Percentiles rank a stretch among this genome's conserved stretches.
These are phyloP conservation scores for Dryas iulia DNA, from an alignment of 1,140 invertebrate genomes.

Conservation along the genomic window DNA sequence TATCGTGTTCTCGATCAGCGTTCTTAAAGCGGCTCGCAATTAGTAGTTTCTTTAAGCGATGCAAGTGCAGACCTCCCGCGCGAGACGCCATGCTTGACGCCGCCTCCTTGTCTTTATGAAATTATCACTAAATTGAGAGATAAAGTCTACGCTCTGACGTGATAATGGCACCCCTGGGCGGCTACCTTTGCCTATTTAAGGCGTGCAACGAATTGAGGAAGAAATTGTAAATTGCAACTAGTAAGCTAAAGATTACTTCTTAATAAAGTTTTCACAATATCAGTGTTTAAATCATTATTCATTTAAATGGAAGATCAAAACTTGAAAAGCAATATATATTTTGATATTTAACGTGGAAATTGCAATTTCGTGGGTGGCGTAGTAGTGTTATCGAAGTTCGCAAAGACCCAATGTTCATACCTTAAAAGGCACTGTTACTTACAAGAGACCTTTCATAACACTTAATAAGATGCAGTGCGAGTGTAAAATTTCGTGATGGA, in stretches of 20 bases:
- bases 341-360: constrained; percentile 1
- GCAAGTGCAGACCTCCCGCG: constrained; percentile 63
- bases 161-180: constrained; percentile 52
- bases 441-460: constrained; percentile 70
- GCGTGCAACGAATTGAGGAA: constrained; percentile 28
- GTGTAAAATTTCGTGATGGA: constrained; percentile 73
- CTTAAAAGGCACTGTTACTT: constrained; percentile 69
- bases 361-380: constrained; percentile 33
- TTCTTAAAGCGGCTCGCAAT: constrained; percentile 69
- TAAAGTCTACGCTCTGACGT: constrained; percentile 58
- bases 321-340: not conserved
- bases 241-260: constrained; percentile 5
- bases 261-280: constrained; percentile 9
- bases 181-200: constrained; percentile 44
- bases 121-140: constrained; percentile 74
- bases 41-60: constrained; percentile 62
- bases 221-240: constrained; percentile 24
- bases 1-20: constrained; percentile 73
- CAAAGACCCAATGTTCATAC: constrained; percentile 52
- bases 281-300: not conserved
- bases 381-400: constrained; percentile 30
- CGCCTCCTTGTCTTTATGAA: constrained; percentile 64
- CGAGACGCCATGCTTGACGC: constrained; percentile 40
- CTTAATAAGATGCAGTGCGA: constrained; percentile 73
- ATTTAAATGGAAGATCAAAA: not conserved